Conservation (phyloP, 2,797 vertebrate species). For the Todus mexicanus region DNA sequence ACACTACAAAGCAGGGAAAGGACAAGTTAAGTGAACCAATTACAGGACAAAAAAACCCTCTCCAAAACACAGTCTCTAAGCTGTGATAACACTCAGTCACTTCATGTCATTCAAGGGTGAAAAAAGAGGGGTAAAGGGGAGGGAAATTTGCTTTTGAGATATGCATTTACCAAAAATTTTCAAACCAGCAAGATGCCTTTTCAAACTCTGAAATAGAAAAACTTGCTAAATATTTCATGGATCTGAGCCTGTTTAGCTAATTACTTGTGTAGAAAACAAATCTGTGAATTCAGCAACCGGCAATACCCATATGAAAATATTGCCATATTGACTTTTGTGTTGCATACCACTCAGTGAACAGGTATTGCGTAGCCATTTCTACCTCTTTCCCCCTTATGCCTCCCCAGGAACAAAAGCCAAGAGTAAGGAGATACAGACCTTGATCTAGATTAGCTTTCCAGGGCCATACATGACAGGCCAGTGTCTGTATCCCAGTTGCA, state of each 20-base stretch:
- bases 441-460: background rate
- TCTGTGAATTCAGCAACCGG: background rate
- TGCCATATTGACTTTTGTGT: background rate
- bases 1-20: background rate
- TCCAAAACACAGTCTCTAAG: background rate
- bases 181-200: background rate
- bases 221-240: background rate
- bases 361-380: background rate
- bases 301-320: background rate
- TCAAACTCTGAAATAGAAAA: background rate
- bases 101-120: background rate
- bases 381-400: background rate
- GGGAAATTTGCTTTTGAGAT: background rate
- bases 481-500: background rate
- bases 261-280: background rate
- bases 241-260: background rate
- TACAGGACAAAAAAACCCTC: accelerated
- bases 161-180: background rate
- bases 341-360: background rate
- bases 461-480: background rate
- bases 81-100: background rate
- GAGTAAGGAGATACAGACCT: background rate
- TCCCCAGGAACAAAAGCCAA: background rate
- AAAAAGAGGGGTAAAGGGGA: background rate
- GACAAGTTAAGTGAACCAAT: background rate